Conservation (phyloP, 1,140 invertebrate species). For the Drosophila kohkoa region DNA sequence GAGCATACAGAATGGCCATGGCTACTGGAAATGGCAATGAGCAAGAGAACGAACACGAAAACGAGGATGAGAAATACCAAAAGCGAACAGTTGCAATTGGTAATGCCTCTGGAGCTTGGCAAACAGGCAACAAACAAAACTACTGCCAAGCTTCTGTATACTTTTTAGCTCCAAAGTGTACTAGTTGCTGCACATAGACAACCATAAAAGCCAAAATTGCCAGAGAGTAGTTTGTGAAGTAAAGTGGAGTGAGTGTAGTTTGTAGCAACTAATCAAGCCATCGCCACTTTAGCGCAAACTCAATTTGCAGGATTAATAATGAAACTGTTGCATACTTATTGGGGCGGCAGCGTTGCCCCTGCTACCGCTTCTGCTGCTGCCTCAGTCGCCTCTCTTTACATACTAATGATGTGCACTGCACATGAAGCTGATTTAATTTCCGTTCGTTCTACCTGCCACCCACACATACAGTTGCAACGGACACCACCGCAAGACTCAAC, state of each 20-base stretch:
- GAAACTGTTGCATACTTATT: slow-evolving; percentile 68
- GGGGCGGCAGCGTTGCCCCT: background rate
- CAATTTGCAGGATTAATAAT: slow-evolving; percentile 61
- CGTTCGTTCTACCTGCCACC: slow-evolving; percentile 56
- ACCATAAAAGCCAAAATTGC: background rate
- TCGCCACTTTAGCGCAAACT: slow-evolving; percentile 63
- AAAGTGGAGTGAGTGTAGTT: background rate
- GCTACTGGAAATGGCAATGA: background rate
- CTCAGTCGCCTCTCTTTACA: slow-evolving; percentile 63
- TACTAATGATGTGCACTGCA: slow-evolving; percentile 79
- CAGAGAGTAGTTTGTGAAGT: background rate
- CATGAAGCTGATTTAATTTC: slow-evolving; percentile 81
- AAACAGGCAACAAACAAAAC: slow-evolving; percentile 25
- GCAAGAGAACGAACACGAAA: background rate
- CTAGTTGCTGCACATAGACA: too few species aligned
- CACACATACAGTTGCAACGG: slow-evolving; percentile 55
- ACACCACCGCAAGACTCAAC: slow-evolving; percentile 67
- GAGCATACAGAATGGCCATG: slow-evolving; percentile 23
- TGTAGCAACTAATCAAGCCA: slow-evolving; percentile 60
- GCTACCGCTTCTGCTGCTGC: background rate
- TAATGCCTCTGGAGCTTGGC: slow-evolving; percentile 7
- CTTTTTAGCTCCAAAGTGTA: background rate
- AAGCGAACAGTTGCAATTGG: background rate
- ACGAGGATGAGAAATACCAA: background rate
- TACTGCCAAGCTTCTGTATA: background rate